Percentiles rank a stretch among this genome's conserved stretches.
Conservation (phyloP, 1,140 invertebrate species). For the Drosophila varians region DNA sequence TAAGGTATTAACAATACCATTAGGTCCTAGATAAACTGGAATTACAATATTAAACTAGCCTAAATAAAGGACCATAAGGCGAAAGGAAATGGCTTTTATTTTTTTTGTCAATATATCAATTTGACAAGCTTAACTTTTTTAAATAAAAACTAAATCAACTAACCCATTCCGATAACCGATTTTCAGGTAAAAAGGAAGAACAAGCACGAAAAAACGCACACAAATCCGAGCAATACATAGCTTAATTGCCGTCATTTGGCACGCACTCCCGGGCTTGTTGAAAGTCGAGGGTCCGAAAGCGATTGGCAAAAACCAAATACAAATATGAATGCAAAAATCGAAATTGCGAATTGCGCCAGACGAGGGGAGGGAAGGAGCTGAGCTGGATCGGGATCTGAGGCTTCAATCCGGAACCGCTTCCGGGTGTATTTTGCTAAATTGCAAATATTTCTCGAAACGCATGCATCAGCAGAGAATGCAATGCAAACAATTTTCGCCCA, state of each 20-base stretch:
- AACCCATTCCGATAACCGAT: background rate
- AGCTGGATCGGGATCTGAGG: constrained; percentile 33
- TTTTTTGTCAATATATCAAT: too few relatives aligned
- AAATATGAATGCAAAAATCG: constrained; percentile 36
- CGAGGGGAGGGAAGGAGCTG: constrained; percentile 11
- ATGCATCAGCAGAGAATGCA: constrained; percentile 74
- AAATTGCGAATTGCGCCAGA: constrained; percentile 15
- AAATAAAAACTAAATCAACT: too few relatives aligned
- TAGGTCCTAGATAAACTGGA: too few relatives aligned
- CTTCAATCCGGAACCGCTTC: constrained; percentile 61
- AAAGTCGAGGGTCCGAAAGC: constrained; percentile 22
- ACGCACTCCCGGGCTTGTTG: constrained; percentile 51
- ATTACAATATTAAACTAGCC: too few relatives aligned
- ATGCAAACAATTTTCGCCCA: constrained; percentile 76
- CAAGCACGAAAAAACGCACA: background rate
- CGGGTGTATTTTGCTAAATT: constrained; percentile 79
- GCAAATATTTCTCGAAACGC: constrained; percentile 81
- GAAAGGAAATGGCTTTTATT: too few relatives aligned
- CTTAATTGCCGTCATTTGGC: constrained; percentile 72
- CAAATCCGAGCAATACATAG: constrained; percentile 13
- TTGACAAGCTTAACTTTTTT: too few relatives aligned
- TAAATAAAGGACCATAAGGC: too few relatives aligned
- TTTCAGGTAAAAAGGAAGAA: background rate
- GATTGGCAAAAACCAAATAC: constrained; percentile 39
- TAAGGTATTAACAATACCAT: too few relatives aligned